Base-by-base conservation (phyloP, 2,888 invertebrate genomes). In the Serrognathus titanus region DNA sequence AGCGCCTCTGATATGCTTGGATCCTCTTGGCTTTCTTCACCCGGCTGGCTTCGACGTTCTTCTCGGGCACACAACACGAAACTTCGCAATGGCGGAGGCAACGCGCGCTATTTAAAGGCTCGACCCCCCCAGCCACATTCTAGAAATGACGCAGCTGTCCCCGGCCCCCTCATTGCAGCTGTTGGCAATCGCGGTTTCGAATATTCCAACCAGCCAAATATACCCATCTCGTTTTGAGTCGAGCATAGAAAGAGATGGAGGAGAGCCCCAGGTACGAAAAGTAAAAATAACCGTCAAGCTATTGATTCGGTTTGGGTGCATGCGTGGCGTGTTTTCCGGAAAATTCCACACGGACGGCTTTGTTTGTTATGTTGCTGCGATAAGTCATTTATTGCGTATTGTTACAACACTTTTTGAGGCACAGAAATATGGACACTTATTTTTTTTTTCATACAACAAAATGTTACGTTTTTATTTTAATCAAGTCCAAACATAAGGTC, bases 281-380 rank as follows among this genome's bases (percentile, higher is more conserved):
- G 6, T 31, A 31, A 31, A 31, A 31, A 31, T 31, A 31, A 31
- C 24, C 24, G 24, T 31, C 24, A 7, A 31, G 24, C 24, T 31
- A 31, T 31, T 31, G 24, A 31, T 31, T 31, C 24, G 24, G 24
- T 7, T 3, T 1, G 24, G 9, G 43, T 43, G 20, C 43, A 11
- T 43, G 43, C 43, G 43, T 43, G 20, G 43, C 20, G 2, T 12
- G 31, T 11, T 36, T 49, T 46, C 49, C 50, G 55, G 55, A 55
- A 55, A 50, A 45, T 55, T 55, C 55, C 55, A 36, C 38, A 3
- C 6, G 7, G 6, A 5, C 24, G 24, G 24, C 24, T 31, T 31
- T 31, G 24, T 31, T 16, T 16, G 16, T 16, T 3, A 16, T 3
- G 16, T 39, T 39, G 4, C 39, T 5, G 39, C 39, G 10, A 39